phyloP scores from a whole-genome alignment of 2,113 vertebrate species.

The Anhinga rufa region DNA sequence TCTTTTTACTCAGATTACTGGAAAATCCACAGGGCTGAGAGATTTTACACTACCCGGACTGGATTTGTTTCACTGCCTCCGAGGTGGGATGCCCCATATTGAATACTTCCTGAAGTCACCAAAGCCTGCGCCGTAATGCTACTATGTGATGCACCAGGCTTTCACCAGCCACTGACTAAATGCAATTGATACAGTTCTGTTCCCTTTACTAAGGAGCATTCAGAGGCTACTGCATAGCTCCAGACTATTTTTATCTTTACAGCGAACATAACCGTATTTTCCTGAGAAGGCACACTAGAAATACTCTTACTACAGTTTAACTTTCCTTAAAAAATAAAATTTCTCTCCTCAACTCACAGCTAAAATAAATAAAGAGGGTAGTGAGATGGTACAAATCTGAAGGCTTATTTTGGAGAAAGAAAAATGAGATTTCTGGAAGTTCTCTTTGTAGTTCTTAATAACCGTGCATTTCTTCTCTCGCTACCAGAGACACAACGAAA shows the following conservation, averaged over 20 bases:
- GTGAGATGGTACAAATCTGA: neutral
- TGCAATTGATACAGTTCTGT: neutral
- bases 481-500: conserved; percentile 1
- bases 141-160: neutral
- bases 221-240: neutral
- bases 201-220: neutral
- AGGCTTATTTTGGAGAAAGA: neutral
- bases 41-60: neutral
- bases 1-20: neutral
- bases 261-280: neutral
- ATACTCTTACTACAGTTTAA: neutral
- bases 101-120: neutral
- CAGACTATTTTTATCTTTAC: neutral
- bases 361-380: neutral
- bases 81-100: neutral
- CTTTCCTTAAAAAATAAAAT: neutral
- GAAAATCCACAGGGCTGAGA: neutral
- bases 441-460: neutral
- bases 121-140: neutral
- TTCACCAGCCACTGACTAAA: neutral
- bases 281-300: neutral
- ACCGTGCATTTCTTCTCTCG: neutral
- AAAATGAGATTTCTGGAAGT: neutral
- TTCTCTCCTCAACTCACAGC: neutral
- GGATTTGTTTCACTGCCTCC: neutral